Base-by-base conservation (phyloP, 2,113 vertebrate species). In the Caranx melampygus region DNA sequence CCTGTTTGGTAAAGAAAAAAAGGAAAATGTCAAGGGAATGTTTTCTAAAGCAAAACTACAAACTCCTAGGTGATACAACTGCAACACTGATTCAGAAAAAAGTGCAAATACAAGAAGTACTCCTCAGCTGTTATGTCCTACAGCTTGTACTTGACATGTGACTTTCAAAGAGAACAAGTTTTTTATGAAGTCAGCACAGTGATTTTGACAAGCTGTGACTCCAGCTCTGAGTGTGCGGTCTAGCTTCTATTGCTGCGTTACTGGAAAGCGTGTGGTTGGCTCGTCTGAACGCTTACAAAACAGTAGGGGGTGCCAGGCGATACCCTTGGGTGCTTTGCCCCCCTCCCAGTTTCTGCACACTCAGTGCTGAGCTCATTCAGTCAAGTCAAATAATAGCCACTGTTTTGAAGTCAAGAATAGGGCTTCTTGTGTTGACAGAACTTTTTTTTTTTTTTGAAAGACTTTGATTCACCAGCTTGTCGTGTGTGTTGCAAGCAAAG, bases 321-420 rank as follows among this genome's bases (percentile, higher is more conserved):
- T 67, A 73, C 72, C 80, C 78, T 49, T 47, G 55, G 83, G 87
- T 75, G 70, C 78, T 75, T 77, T 69, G 80, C 35, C 18, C 14
- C 31, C 65, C 47, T 15, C 57, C 70, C 67, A 71, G 79, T 78
- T 89, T 71, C 54, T 18, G 51, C 26, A 40, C 44, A 45, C 61
- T 61, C 9, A 85, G 75, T 9, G 75, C 80, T 84, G 82, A 81
- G 82, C 76, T 83, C 63, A 80, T 78, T 73, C 85, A 86, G 58
- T 58, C 75, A 68, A 18, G 66, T 81, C 62, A 55, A 81, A 83
- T 51, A 71, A 57, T 40, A 49, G 35, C 79, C 72, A n/a, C 31
- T 52, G 52, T 68, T 82, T 57, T 75, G 13, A 84, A 86, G 51
- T 75, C 18, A 57, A 67, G 47, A 75, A 64, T 44, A 49, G 16